These are phyloP conservation scores for Podotricha telesiphe DNA, from an alignment of 2,888 invertebrate species.

Conservation along the genomic window DNA sequence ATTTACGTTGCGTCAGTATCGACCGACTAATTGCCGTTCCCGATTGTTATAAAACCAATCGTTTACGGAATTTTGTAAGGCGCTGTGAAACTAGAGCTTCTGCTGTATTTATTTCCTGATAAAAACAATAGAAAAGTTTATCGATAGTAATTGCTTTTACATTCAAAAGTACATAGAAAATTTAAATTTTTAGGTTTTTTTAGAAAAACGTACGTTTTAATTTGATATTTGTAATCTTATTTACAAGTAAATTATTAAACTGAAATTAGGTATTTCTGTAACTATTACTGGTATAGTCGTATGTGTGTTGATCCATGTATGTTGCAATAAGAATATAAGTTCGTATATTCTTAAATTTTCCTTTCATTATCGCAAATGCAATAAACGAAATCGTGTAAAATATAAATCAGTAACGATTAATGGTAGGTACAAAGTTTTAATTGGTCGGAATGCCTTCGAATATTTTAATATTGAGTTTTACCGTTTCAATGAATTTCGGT, in stretches of 20 bases:
- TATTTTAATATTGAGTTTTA: constrained; percentile 53
- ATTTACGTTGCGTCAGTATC: constrained; percentile 68
- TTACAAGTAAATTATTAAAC: no score
- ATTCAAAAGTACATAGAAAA: no score
- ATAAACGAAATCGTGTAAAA: constrained; percentile 54
- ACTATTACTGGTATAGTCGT: no score
- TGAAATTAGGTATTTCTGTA: no score
- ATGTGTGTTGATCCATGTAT: no score
- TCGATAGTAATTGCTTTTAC: no score
- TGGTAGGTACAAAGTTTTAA: constrained; percentile 57
- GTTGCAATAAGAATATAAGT: constrained; percentile 19
- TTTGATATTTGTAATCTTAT: no score
- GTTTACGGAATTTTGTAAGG: constrained; percentile 66
- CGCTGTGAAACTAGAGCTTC: constrained; percentile 31
- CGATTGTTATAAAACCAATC: constrained; percentile 70
- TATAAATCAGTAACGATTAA: constrained; percentile 62
- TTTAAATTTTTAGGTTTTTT: no score
- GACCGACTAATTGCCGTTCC: constrained; percentile 69
- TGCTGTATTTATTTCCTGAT: constrained; percentile 11
- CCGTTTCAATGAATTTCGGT: constrained; percentile 50
- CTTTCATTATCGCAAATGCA: constrained; percentile 45
- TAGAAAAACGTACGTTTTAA: no score
- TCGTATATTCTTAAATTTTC: constrained; percentile 45
- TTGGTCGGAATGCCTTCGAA: constrained; percentile 57
- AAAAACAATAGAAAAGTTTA: neutral